A percentile compares a stretch with the other conserved stretches of the same genome.
Evolutionary conservation across 2,888 invertebrate species (phyloP).

Genomic region (Heliconius hortense): DNA sequence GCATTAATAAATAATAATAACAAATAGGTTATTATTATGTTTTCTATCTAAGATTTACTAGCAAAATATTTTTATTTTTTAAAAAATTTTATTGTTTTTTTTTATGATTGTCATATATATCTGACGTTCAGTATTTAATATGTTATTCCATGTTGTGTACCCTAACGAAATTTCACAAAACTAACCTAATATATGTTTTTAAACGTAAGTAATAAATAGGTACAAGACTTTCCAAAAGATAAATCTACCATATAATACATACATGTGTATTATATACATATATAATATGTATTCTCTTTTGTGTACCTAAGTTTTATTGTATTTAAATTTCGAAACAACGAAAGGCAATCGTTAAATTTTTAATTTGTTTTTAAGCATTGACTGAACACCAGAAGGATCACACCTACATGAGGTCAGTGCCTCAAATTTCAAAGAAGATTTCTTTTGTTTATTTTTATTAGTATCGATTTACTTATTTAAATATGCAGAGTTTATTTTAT

Average conservation of each 20-base stretch:
- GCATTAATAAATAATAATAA: too few species aligned
- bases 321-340: constrained; percentile 13
- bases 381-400: neutral
- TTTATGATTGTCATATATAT: too few species aligned
- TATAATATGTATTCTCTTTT: neutral
- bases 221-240: neutral
- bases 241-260: neutral
- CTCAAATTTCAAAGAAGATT: neutral
- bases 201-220: neutral
- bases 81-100: too few species aligned
- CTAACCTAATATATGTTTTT: too few species aligned
- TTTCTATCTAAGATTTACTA: too few species aligned
- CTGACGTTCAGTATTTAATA: too few species aligned
- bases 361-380: constrained; percentile 17
- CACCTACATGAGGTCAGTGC: constrained; percentile 12
- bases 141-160: too few species aligned
- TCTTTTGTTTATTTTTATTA: neutral
- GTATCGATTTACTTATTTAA: neutral
- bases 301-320: neutral
- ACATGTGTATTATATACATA: too few species aligned
- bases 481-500: neutral
- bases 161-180: too few species aligned
- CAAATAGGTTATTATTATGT: too few species aligned
- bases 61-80: too few species aligned
- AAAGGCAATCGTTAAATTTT: constrained; percentile 3